Evolutionary conservation across 2,888 invertebrate species (phyloP).

Genomic region (Neuroscelio doddi): DNA sequence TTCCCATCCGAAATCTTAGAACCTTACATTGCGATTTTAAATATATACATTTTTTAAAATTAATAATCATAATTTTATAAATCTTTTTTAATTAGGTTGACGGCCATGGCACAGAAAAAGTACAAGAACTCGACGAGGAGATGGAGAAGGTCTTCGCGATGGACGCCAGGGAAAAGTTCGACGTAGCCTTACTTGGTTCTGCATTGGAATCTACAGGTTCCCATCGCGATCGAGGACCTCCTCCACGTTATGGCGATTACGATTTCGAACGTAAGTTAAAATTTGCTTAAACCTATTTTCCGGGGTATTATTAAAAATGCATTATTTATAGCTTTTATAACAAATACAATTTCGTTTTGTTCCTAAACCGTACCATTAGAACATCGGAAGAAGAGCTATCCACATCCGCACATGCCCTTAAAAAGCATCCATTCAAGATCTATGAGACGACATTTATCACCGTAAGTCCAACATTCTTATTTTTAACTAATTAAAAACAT

Average conservation of each 20-base stretch:
- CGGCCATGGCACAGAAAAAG: conserved; percentile 77
- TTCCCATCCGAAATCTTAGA: too few relatives aligned
- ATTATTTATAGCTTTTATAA: too few relatives aligned
- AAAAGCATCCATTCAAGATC: conserved; percentile 75
- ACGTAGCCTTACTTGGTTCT: conserved; percentile 75
- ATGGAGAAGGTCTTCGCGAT: conserved; percentile 91
- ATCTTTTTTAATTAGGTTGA: conserved; percentile 67
- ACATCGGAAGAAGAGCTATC: conserved; percentile 78
- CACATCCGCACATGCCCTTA: conserved; percentile 77
- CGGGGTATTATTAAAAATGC: background rate
- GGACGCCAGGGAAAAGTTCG: conserved; percentile 76
- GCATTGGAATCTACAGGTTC: conserved; percentile 67
- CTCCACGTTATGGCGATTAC: conserved; percentile 67
- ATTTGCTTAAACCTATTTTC: background rate
- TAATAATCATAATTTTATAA: too few relatives aligned
- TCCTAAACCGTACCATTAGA: too few relatives aligned
- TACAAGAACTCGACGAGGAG: conserved; percentile 87
- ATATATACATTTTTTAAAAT: too few relatives aligned
- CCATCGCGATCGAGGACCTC: conserved; percentile 65
- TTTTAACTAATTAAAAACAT: too few relatives aligned
- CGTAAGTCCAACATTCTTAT: conserved; percentile 59
- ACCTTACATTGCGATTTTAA: too few relatives aligned
- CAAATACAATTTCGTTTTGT: background rate
- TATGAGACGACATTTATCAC: conserved; percentile 74
- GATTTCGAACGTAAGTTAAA: conserved; percentile 66